Base-by-base conservation (phyloP, 2,888 invertebrate species). In the Melieria omissa region DNA sequence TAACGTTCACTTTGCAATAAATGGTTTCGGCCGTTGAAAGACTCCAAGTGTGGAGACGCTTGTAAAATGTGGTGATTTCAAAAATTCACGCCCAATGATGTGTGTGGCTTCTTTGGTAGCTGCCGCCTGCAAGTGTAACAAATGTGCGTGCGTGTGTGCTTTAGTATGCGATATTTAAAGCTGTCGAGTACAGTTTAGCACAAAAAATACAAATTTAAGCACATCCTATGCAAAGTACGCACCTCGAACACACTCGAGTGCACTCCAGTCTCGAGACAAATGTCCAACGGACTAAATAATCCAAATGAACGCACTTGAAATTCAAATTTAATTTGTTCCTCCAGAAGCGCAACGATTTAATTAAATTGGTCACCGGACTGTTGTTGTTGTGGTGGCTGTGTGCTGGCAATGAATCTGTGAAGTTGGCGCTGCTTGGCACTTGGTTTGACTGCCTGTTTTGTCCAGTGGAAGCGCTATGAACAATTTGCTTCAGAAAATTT, bases 181-280 rank as follows among this genome's bases (percentile, higher is more conserved):
- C 8, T 42, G 14, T 58, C 41, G 58, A 61, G 47, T 41, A 16
- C 52, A 42, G 41, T 67, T 45, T 67, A 52, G 14, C 52, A 52
- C 6, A 12, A 52, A 29, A 29, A 29, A 29, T 29, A 29, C 29
- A 29, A 29, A 29, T 29, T 29, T 29, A 29, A 29, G 29, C 29
- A 29, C 29, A 29, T 0, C 29, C 29, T 29, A 29, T 29, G 29
- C 29, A 3, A 3, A 29, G 29, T 29, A 29, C 29, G 29, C 29
- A 29, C 29, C 29, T 29, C 2, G 29, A 29, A 29, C 29, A 29
- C 29, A 29, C 29, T 2, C 52, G 14, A 52, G 10, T 52, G 52
- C 52, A 4, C 52, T 12, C 4, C 52, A 12, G 52, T 49, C 49
- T 29, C 29, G 49, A 10, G 12, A 49, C 9, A 49, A 12, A 3